phyloP scores from a whole-genome alignment of 2,113 vertebrate genomes.

The Ageneiosus marmoratus region DNA sequence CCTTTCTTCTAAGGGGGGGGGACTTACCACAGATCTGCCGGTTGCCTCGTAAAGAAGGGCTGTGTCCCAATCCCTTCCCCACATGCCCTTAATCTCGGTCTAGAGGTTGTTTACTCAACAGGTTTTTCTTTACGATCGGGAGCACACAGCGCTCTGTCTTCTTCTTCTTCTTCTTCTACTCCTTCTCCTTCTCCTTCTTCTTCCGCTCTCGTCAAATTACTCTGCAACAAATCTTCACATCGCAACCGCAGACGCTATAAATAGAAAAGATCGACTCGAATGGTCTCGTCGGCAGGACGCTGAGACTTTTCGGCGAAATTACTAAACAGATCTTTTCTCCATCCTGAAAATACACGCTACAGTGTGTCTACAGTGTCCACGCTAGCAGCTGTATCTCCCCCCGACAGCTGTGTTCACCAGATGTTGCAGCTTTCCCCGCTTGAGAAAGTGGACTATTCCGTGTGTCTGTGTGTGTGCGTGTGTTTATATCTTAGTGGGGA shows the following conservation, averaged over 20 bases:
- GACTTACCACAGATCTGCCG: slow-evolving; percentile 38
- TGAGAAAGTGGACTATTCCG: slow-evolving; percentile 66
- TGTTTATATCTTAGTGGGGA: not conserved
- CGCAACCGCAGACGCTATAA: slow-evolving; percentile 77
- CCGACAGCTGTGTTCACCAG: not conserved
- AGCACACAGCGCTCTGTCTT: slow-evolving; percentile 44
- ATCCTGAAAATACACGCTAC: not conserved
- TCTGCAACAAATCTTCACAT: slow-evolving; percentile 71
- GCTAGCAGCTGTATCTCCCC: not conserved
- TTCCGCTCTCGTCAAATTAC: slow-evolving; percentile 67
- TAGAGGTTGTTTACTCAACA: slow-evolving; percentile 11
- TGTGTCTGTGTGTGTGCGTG: not conserved
- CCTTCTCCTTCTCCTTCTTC: slow-evolving; percentile 55
- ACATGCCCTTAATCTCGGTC: slow-evolving; percentile 24
- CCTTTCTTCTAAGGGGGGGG: not conserved
- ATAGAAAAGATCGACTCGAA: slow-evolving; percentile 66
- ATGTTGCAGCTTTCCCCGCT: slow-evolving; percentile 44
- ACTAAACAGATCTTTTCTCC: not conserved
- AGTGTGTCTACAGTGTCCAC: not conserved
- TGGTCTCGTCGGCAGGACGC: slow-evolving; percentile 47
- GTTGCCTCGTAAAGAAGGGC: slow-evolving; percentile 8
- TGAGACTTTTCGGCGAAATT: not conserved
- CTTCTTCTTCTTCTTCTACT: slow-evolving; percentile 1
- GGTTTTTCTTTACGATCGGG: slow-evolving; percentile 39
- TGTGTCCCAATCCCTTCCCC: slow-evolving; percentile 20